Conservation (phyloP, 2,797 vertebrate genomes). For the Chaetodon trifasciatus region DNA sequence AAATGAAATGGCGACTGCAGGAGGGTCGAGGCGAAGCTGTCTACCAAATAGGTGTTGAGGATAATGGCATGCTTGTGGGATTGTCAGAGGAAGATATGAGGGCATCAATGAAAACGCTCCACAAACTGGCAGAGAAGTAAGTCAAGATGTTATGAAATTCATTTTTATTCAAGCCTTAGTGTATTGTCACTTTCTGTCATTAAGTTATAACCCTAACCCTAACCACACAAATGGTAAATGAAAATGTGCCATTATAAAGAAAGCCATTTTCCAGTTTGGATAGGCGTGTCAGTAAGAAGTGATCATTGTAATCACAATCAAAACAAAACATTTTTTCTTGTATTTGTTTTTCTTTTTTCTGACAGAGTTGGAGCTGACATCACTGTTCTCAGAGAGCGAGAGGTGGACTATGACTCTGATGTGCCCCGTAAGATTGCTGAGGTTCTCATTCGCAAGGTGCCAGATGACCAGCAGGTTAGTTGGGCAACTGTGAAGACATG, state of each 20-base stretch:
- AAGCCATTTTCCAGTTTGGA: not conserved
- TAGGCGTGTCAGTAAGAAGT: not conserved
- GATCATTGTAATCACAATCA: not conserved
- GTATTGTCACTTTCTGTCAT: not conserved
- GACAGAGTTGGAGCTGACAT: constrained; percentile 96
- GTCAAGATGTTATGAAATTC: constrained; percentile 4
- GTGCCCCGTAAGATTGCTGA: constrained; percentile 93
- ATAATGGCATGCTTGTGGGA: constrained; percentile 96
- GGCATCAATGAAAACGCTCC: constrained; percentile 94
- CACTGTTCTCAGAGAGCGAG: constrained; percentile 92
- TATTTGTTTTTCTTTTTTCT: constrained; percentile 20
- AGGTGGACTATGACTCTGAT: constrained; percentile 94
- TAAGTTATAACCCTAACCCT: not conserved
- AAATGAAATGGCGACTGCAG: constrained; percentile 99
- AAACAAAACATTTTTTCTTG: not conserved
- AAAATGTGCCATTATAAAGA: not conserved
- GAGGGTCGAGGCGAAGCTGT: constrained; percentile 97
- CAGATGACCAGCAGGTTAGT: constrained; percentile 97
- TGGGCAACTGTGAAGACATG: not conserved
- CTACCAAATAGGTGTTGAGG: constrained; percentile 98
- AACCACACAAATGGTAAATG: not conserved
- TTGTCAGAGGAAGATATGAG: constrained; percentile 96
- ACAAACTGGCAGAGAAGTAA: constrained; percentile 97
- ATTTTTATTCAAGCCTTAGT: not conserved
- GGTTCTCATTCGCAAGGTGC: constrained; percentile 97